Percentiles rank a stretch among this genome's conserved stretches.
phyloP scores from a whole-genome alignment of 1,140 invertebrate species.

The Sycophaga agraensis region DNA sequence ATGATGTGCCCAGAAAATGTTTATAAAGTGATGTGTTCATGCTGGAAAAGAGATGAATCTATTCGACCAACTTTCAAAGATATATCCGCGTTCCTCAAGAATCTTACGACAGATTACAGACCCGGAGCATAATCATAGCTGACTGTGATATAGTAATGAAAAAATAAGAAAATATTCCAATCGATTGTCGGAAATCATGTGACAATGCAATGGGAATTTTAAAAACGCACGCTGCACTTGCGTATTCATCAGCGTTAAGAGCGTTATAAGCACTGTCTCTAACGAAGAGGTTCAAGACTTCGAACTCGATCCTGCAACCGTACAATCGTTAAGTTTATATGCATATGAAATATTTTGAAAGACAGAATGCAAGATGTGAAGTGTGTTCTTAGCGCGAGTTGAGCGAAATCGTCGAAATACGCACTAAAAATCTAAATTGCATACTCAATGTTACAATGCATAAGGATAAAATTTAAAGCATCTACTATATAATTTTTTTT shows the following conservation, averaged over 20 bases:
- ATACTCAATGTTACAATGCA: too few relatives aligned
- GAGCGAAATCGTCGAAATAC: background rate
- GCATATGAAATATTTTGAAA: slow-evolving; percentile 33
- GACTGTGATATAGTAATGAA: slow-evolving; percentile 48
- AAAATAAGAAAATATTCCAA: background rate
- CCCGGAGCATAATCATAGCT: slow-evolving; percentile 51
- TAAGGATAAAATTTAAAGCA: too few relatives aligned
- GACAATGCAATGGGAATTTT: too few relatives aligned
- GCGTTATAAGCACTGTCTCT: too few relatives aligned
- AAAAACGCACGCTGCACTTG: too few relatives aligned
- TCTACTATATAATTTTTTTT: too few relatives aligned
- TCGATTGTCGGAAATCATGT: too few relatives aligned
- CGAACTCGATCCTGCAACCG: slow-evolving; percentile 37
- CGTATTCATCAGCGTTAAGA: background rate
- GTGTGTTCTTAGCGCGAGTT: background rate
- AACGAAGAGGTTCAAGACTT: slow-evolving; percentile 18
- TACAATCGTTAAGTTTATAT: slow-evolving; percentile 52
- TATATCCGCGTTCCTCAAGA: slow-evolving; percentile 74
- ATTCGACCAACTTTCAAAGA: slow-evolving; percentile 74
- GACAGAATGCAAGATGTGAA: background rate
- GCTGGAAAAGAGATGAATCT: slow-evolving; percentile 71
- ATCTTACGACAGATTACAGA: slow-evolving; percentile 57
- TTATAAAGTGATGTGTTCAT: slow-evolving; percentile 77
- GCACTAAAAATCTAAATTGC: background rate
- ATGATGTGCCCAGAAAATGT: slow-evolving; percentile 73